Conservation (phyloP, 2,888 invertebrate genomes). For the Sabatieria punctata region DNA sequence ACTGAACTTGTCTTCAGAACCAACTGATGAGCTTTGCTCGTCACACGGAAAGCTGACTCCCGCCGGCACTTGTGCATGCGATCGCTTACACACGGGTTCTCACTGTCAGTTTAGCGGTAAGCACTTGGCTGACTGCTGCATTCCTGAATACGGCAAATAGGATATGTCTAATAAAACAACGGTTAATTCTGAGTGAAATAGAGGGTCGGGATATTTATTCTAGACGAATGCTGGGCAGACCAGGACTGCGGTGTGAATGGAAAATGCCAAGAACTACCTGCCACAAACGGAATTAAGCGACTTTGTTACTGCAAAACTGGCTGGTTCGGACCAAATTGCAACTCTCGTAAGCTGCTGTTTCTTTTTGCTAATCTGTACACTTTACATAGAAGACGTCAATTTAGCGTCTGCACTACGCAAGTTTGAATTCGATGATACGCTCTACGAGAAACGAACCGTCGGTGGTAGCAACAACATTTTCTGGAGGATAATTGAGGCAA, state of each 20-base stretch:
- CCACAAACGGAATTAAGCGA: constrained; percentile 10
- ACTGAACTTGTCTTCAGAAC: not conserved
- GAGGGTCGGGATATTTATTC: no score
- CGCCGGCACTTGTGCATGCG: constrained; percentile 32
- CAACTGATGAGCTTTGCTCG: not conserved
- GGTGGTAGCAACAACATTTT: constrained; percentile 53
- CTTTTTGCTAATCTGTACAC: no score
- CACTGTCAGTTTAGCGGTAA: constrained; percentile 54
- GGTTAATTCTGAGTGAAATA: no score
- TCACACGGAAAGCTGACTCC: not conserved
- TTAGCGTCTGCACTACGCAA: constrained; percentile 13
- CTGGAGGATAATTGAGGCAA: constrained; percentile 59
- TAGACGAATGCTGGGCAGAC: constrained; percentile 65
- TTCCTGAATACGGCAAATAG: no score
- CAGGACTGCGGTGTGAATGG: constrained; percentile 66
- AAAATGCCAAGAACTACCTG: constrained; percentile 53
- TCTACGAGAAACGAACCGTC: constrained; percentile 16
- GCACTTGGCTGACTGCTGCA: no score
- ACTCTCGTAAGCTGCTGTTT: constrained; percentile 47
- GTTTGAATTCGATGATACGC: constrained; percentile 16
- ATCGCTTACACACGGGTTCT: constrained; percentile 51
- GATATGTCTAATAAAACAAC: no score
- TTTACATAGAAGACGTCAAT: not conserved
- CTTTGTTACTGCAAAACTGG: constrained; percentile 72
- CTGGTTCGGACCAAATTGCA: constrained; percentile 67